Base-by-base conservation (phyloP, 1,140 invertebrate species). In the Cyclargus thomasi region DNA sequence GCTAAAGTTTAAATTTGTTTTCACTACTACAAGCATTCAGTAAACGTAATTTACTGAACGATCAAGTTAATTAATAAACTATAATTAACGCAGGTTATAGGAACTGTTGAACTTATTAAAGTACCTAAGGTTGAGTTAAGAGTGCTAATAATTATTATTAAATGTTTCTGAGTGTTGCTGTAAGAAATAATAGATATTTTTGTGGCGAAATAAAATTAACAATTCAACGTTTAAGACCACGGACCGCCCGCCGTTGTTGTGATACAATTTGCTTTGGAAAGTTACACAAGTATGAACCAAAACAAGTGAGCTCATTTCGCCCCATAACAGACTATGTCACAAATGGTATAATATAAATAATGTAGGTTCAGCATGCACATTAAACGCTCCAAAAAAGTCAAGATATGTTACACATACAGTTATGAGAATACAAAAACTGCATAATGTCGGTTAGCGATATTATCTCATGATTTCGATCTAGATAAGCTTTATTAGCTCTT, bases 321-420 rank as follows among this genome's bases (percentile, higher is more conserved):
- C 10, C 55, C 55, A 59, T 20, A 59, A 59, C 20, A 59, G 55
- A 59, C 20, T 21, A 59, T 59, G 20, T 59, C 55, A 59, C 18
- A 59, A 59, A 59, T 59, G 55, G 55, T 22, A 29, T 29, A 59
- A 59, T 59, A 59, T 59, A 59, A 59, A 59, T 59, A 59, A 59
- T 59, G 55, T 59, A 22, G 39, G 39, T 47, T 14, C 55, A 59
- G 14, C 55, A 59, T 20, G 55, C 18, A 59, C 18, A 59, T 59
- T 59, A 20, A 59, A 59, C 55, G 55, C 18, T 6, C 55, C 55
- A 59, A 59, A 59, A 59, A 59, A 59, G 55, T 59, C 55, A 18
- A 59, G 55, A 20, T 59, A 59, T 59, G 55, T 59, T 47, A 59
- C 55, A 59, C 18, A 59, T 59, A 59, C 55, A 59, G 55, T 20